A percentile compares a stretch with the other conserved stretches of the same genome.
These are phyloP conservation scores for Penaeus vannamei DNA, from an alignment of 1,140 invertebrate genomes.

Conservation along the genomic window DNA sequence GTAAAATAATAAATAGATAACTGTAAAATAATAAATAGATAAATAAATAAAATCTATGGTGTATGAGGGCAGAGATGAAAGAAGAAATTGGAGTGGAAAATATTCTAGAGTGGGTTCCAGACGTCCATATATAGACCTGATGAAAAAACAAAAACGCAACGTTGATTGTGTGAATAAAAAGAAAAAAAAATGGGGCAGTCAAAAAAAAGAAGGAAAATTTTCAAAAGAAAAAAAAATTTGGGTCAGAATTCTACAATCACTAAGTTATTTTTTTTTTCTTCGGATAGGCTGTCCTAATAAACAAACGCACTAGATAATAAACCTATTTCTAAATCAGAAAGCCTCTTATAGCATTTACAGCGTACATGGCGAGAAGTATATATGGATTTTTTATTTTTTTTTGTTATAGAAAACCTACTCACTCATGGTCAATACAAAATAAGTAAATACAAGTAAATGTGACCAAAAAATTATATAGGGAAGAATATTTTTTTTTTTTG, in stretches of 20 bases:
- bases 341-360: constrained; percentile 63
- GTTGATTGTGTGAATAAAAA: too few relatives aligned
- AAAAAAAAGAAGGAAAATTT: background rate
- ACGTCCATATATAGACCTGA: too few relatives aligned
- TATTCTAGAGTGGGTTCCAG: too few relatives aligned
- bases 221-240: constrained; percentile 20
- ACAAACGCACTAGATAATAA: constrained; percentile 62
- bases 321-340: constrained; percentile 63
- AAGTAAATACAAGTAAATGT: background rate
- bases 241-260: constrained; percentile 32
- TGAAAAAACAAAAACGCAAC: too few relatives aligned
- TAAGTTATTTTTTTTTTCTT: constrained; percentile 49
- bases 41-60: too few relatives aligned
- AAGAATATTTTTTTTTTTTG: too few relatives aligned
- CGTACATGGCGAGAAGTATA: constrained; percentile 55
- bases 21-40: too few relatives aligned
- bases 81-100: too few relatives aligned
- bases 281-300: constrained; percentile 54
- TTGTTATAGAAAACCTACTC: constrained; percentile 43
- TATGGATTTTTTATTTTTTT: constrained; percentile 23
- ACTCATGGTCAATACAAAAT: constrained; percentile 4
- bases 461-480: background rate
- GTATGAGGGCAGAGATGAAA: too few relatives aligned
- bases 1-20: too few relatives aligned
- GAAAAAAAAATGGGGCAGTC: too few relatives aligned